Percentiles rank a stretch among this genome's conserved stretches.
These are phyloP conservation scores for Apeltes quadracus DNA, from an alignment of 2,113 vertebrate genomes.

Conservation along the genomic window DNA sequence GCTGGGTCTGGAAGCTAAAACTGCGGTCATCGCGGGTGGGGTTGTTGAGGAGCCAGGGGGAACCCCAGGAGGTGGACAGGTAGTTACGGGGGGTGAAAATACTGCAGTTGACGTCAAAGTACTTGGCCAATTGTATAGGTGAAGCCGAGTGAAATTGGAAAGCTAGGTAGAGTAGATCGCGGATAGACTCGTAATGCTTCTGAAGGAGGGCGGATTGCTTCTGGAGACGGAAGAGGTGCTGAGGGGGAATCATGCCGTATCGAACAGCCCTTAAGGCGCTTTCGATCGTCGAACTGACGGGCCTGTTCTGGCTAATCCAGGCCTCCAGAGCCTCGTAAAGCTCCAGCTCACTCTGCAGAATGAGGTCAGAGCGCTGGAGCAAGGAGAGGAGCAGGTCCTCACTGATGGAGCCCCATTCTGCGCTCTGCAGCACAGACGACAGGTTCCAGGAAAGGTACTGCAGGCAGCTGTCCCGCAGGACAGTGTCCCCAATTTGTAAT, in stretches of 20 bases:
- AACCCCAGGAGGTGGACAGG: conserved; percentile 90
- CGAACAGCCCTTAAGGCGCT: conserved; percentile 86
- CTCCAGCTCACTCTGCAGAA: conserved; percentile 93
- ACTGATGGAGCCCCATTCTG: conserved; percentile 89
- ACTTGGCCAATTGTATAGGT: conserved; percentile 92
- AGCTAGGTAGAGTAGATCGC: conserved; percentile 92
- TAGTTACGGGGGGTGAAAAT: conserved; percentile 97
- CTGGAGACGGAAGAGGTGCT: conserved; percentile 92
- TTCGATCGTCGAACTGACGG: conserved; percentile 78
- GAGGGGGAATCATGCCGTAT: conserved; percentile 93
- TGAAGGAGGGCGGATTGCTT: conserved; percentile 86
- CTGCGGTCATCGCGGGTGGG: conserved; percentile 95
- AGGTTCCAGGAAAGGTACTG: conserved; percentile 98
- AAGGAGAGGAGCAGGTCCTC: conserved; percentile 89
- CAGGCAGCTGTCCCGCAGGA: conserved; percentile 90
- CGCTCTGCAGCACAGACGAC: conserved; percentile 87
- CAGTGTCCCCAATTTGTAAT: conserved; percentile 82
- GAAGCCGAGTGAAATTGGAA: conserved; percentile 97
- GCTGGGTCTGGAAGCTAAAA: conserved; percentile 95
- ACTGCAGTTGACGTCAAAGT: conserved; percentile 94
- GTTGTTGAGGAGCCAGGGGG: conserved; percentile 94
- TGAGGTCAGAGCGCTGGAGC: conserved; percentile 92
- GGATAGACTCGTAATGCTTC: conserved; percentile 83
- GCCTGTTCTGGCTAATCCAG: conserved; percentile 87
- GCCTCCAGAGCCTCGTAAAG: conserved; percentile 89